Base-by-base conservation (phyloP, 2,888 invertebrate genomes). In the Tryphoninae sp. region DNA sequence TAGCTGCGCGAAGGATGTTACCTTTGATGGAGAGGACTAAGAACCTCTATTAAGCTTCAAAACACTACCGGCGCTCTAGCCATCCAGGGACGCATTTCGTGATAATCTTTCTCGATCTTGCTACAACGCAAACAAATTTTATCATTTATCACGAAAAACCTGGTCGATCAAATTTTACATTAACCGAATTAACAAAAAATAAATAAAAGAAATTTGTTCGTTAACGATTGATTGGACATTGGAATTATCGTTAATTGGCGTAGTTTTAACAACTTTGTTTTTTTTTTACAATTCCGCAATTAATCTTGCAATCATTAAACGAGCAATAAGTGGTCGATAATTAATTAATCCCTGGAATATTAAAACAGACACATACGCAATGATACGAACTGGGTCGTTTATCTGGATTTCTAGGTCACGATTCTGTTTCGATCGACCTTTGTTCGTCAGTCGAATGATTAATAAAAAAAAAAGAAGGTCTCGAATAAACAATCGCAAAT, bases 21-120 rank as follows among this genome's bases (percentile, higher is more conserved):
- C 87, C 88, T 88, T 86, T 89, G 87, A 88, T 87, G 88, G 87
- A 86, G 87, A 88, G 86, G 86, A 86, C 86, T 87, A 86, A 87
- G 87, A 88, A 87, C 87, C 88, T 86, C 87, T 88, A 88, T 88
- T 89, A 89, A 86, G 85, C 84, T 86, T 86, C 84, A 86, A 87
- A 88, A 88, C 86, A 86, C 86, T 87, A 86, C 86, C 85, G 86
- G 84, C 84, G 85, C 84, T 86, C 84, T 86, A 78, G 53, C 65
- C 42, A 64, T 51, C 75, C 87, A 88, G 87, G 87, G 88, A 87
- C 88, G 87, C 83, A 87, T 82, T 87, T 85, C 82, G 78, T 86
- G 75, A 83, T 76, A 75, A 16, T 51, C 65, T 62, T 62, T 59
- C 11, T 23, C 61, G 61, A 16, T 55, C 16, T 19, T 13, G n/a